phyloP scores from a whole-genome alignment of 2,113 vertebrate genomes.

The Thomomys bottae region DNA sequence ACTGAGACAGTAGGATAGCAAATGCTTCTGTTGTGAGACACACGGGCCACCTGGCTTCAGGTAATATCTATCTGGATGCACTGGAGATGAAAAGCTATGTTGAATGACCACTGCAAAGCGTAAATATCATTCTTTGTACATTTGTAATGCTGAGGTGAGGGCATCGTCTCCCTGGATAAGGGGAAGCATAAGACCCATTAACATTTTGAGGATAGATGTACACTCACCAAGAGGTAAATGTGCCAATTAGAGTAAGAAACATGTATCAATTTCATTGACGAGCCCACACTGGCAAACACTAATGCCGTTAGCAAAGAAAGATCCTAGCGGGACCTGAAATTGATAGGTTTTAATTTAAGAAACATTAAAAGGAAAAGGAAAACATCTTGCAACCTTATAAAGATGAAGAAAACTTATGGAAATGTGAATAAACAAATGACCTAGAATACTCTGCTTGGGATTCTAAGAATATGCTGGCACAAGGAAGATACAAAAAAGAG shows the following conservation, averaged over 20 bases:
- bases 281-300: slow-evolving; percentile 1
- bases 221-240: slow-evolving; percentile 61
- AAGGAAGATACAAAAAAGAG: background rate
- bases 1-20: slow-evolving; percentile 62
- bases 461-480: background rate
- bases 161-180: background rate
- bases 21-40: background rate
- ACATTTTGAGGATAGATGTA: slow-evolving; percentile 46
- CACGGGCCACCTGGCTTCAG: slow-evolving; percentile 58
- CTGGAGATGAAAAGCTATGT: slow-evolving; percentile 43
- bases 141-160: background rate
- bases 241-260: background rate
- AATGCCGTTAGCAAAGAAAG: slow-evolving; percentile 8
- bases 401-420: slow-evolving; percentile 18
- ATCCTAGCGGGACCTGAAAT: slow-evolving; percentile 25
- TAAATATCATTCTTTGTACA: background rate
- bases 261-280: slow-evolving; percentile 33
- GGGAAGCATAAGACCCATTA: slow-evolving; percentile 1
- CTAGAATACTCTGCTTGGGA: background rate
- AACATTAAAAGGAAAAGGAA: slow-evolving; percentile 22
- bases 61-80: slow-evolving; percentile 16
- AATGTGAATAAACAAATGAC: background rate
- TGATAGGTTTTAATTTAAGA: slow-evolving; percentile 62
- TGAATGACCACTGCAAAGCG: background rate
- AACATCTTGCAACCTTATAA: background rate